Evolutionary conservation across 2,797 vertebrate species (phyloP).

Genomic region (Pelobates cultripes): DNA sequence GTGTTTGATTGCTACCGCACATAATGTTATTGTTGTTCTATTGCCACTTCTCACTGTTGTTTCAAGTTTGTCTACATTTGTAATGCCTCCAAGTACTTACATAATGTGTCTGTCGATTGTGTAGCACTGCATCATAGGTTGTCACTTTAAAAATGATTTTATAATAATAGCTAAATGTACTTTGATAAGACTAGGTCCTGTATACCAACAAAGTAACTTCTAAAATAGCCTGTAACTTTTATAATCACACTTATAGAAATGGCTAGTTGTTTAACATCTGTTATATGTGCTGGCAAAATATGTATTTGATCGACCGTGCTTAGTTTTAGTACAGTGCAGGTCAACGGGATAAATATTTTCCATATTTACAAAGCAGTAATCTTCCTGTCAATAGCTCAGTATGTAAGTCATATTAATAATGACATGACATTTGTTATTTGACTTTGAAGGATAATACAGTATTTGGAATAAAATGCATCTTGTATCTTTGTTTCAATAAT

Average conservation of each 20-base stretch:
- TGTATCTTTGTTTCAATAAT: not conserved
- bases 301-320: not conserved
- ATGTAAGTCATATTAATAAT: not conserved
- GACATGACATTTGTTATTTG: not conserved
- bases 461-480: not conserved
- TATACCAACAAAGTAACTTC: not conserved
- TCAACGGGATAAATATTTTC: slow-evolving; percentile 12
- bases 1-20: no score
- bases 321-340: slow-evolving; percentile 6
- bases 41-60: no score
- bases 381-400: not conserved
- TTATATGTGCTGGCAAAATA: slow-evolving; percentile 32
- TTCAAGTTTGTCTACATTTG: no score
- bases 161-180: not conserved
- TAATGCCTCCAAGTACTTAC: no score
- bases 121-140: no score
- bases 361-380: not conserved
- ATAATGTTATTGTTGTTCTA: no score
- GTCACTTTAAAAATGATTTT: no score
- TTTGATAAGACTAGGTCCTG: not conserved
- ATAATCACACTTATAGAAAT: not conserved
- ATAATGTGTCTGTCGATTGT: no score
- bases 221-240: not conserved
- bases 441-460: not conserved
- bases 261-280: slow-evolving; percentile 24